phyloP scores from a whole-genome alignment of 2,113 vertebrate species.

The Haemorhous mexicanus region DNA sequence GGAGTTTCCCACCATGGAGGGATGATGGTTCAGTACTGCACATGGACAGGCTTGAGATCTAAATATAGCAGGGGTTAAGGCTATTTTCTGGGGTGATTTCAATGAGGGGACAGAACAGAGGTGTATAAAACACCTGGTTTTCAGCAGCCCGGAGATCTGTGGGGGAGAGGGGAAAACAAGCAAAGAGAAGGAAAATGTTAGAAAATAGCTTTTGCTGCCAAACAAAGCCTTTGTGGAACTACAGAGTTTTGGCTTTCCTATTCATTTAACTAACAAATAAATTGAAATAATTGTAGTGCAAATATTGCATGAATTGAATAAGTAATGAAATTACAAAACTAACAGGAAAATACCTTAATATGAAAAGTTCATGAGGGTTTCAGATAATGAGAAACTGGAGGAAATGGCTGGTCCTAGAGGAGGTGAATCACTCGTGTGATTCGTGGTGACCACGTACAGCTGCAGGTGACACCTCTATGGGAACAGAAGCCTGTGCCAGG shows the following conservation, averaged over 20 bases:
- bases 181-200: background rate
- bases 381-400: background rate
- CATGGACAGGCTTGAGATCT: accelerated
- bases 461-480: background rate
- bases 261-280: background rate
- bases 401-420: background rate
- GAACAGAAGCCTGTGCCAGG: background rate
- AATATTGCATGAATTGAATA: background rate
- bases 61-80: background rate
- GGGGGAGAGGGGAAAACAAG: background rate
- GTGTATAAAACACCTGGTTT: background rate
- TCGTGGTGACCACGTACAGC: background rate
- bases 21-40: background rate
- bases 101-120: background rate
- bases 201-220: background rate
- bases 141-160: background rate
- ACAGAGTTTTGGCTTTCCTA: background rate
- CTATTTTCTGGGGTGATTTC: background rate
- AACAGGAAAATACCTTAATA: background rate
- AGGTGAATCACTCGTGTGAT: background rate
- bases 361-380: background rate
- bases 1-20: background rate
- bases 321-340: background rate
- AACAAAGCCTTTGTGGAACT: background rate
- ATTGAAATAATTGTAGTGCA: background rate